Conservation (phyloP, 2,888 invertebrate species). For the Lithosia quadra region DNA sequence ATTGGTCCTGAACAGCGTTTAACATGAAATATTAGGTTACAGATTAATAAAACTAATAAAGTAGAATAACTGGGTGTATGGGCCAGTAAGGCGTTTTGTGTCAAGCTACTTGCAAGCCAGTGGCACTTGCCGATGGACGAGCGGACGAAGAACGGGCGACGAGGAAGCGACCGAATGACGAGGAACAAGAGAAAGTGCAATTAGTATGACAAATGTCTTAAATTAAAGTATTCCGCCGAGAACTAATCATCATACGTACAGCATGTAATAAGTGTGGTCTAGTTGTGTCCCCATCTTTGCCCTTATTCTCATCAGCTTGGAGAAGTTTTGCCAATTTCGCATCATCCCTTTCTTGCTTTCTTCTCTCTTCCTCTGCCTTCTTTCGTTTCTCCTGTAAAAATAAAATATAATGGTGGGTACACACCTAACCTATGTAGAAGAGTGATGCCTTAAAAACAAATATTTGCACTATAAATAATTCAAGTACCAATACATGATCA, state of each 20-base stretch:
- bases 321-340: conserved; percentile 77
- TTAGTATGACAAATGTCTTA: no score
- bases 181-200: no score
- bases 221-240: neutral
- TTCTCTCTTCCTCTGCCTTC: conserved; percentile 74
- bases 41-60: neutral
- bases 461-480: no score
- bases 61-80: no score
- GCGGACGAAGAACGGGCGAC: no score
- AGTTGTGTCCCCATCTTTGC: conserved; percentile 59
- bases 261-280: conserved; percentile 72
- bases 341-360: conserved; percentile 81
- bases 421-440: neutral
- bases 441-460: no score
- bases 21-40: neutral
- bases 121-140: no score
- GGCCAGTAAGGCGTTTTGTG: no score
- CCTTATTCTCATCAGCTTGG: conserved; percentile 79
- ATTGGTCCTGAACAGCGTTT: conserved; percentile 65
- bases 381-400: conserved; percentile 70
- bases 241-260: conserved; percentile 52
- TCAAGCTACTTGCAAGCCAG: no score
- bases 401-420: neutral
- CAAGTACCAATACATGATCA: no score
- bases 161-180: no score